Percentiles rank a stretch among this genome's conserved stretches.
Evolutionary conservation across 1,140 invertebrate genomes (phyloP).

Genomic region (Chironomus tepperi): DNA sequence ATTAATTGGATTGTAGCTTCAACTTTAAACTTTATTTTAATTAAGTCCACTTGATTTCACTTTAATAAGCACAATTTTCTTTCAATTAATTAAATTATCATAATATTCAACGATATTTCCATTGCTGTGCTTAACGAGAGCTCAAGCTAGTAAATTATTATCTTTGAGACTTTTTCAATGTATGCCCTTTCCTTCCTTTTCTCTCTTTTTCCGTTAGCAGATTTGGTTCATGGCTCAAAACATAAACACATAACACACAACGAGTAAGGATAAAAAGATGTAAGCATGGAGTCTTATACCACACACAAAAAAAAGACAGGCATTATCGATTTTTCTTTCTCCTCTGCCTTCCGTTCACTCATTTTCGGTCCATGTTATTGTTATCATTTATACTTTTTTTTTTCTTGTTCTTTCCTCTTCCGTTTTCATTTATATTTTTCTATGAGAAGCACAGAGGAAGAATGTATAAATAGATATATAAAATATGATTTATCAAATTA

Average conservation of each 20-base stretch:
- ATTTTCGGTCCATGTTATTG: constrained; percentile 8
- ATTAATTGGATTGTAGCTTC: too few species aligned
- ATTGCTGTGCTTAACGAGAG: background rate
- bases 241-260: background rate
- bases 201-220: background rate
- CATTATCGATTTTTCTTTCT: background rate
- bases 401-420: background rate
- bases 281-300: background rate
- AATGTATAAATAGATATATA: too few species aligned
- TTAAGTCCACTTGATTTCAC: too few species aligned
- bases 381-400: constrained; percentile 8
- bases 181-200: background rate
- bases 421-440: background rate
- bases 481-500: constrained; percentile 12
- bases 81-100: background rate
- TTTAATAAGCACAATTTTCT: too few species aligned
- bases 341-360: background rate
- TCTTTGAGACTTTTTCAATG: background rate
- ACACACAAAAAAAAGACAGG: background rate
- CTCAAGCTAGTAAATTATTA: background rate
- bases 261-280: background rate
- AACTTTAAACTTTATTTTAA: too few species aligned
- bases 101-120: background rate
- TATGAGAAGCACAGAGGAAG: background rate
- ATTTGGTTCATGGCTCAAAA: too few species aligned